A percentile compares a stretch with the other conserved stretches of the same genome.
Conservation (phyloP, 2,113 vertebrate species). For the Malurus alboscapulatus region DNA sequence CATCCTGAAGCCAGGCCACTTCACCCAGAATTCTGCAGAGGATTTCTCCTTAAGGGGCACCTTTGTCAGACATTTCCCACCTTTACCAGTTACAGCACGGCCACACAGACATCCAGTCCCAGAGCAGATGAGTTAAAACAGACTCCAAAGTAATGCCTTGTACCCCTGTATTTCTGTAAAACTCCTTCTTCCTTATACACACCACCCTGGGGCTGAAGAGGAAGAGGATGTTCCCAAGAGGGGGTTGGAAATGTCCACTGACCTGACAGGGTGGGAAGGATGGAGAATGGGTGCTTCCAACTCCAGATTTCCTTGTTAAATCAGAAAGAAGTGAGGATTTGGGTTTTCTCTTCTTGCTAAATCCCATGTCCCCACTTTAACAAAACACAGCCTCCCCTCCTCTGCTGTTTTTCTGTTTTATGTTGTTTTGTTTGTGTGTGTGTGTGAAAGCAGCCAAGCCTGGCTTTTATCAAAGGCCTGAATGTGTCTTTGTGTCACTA, state of each 20-base stretch:
- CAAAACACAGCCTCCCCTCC: not conserved
- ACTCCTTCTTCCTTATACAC: not conserved
- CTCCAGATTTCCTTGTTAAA: not conserved
- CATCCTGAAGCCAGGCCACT: not conserved
- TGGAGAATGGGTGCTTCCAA: not conserved
- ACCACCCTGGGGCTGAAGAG: not conserved
- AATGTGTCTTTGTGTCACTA: constrained; percentile 9
- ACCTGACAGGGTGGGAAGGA: not conserved
- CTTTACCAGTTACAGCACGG: fast-evolving
- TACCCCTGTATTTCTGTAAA: not conserved
- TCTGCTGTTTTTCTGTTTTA: not conserved
- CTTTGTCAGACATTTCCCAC: not conserved
- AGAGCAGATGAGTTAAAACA: not conserved
- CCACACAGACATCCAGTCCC: not conserved
- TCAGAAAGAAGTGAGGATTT: not conserved
- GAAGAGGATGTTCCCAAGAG: not conserved
- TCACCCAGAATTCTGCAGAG: not conserved
- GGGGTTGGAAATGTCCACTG: not conserved
- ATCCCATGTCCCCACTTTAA: not conserved
- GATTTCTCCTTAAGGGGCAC: not conserved
- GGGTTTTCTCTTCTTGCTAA: not conserved
- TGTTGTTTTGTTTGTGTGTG: not conserved
- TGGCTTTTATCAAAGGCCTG: constrained; percentile 52
- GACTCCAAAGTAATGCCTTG: not conserved
- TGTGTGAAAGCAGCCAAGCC: not conserved